phyloP scores from a whole-genome alignment of 2,888 invertebrate genomes.

The Unio pictorum region DNA sequence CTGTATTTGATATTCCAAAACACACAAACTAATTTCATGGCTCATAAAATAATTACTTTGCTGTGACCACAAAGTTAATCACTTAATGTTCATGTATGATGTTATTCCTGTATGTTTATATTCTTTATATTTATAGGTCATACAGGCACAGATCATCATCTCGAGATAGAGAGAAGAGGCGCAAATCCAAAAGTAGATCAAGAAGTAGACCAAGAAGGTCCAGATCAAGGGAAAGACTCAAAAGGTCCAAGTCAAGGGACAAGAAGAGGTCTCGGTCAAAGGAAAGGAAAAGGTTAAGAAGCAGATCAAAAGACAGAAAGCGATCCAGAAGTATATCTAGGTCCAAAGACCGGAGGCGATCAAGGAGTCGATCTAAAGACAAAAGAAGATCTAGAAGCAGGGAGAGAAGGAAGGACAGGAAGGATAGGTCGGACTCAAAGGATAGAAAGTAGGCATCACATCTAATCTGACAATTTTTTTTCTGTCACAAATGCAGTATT shows the following conservation, averaged over 20 bases:
- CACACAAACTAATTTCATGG: too few species aligned
- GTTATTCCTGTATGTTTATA: neutral
- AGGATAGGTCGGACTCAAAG: conserved; percentile 6
- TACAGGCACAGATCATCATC: conserved; percentile 38
- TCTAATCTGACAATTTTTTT: too few species aligned
- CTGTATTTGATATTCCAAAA: too few species aligned
- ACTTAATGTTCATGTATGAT: neutral
- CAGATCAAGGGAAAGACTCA: conserved; percentile 10
- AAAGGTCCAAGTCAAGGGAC: conserved; percentile 43
- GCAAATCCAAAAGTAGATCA: conserved; percentile 31
- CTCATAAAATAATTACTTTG: too few species aligned
- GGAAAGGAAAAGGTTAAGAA: conserved; percentile 16
- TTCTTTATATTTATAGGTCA: conserved; percentile 39
- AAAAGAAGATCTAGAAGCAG: conserved; percentile 50
- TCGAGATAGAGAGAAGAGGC: too few species aligned
- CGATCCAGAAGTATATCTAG: conserved; percentile 28
- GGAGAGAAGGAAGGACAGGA: conserved; percentile 24
- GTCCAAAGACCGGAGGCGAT: conserved; percentile 37
- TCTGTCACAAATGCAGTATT: too few species aligned
- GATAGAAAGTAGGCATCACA: neutral
- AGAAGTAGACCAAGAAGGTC: conserved; percentile 22
- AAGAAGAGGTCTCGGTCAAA: conserved; percentile 36
- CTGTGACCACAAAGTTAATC: neutral
- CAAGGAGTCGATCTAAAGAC: conserved; percentile 41
- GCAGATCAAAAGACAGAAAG: conserved; percentile 24